A percentile compares a stretch with the other conserved stretches of the same genome.
Conservation (phyloP, 2,113 vertebrate species). For the Dromas ardeola region DNA sequence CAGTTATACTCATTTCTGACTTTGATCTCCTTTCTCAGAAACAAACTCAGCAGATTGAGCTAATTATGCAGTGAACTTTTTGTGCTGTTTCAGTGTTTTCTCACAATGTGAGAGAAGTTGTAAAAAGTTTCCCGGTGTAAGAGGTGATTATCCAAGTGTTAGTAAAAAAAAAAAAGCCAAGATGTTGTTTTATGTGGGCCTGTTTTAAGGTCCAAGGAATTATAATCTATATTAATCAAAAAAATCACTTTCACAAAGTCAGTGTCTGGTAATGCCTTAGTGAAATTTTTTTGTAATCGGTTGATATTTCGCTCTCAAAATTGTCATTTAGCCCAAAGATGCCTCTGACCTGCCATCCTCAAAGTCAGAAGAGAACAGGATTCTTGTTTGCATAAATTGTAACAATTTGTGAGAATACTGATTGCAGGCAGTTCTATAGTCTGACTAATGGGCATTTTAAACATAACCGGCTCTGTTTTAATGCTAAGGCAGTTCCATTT, state of each 20-base stretch:
- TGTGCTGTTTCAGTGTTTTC: not conserved
- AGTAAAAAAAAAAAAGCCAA: not conserved
- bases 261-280: not conserved
- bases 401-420: not conserved
- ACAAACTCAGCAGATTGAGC: not conserved
- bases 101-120: not conserved
- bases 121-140: not conserved
- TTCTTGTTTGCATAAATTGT: not conserved
- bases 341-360: not conserved
- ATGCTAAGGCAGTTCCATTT: not conserved
- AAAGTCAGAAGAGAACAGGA: not conserved
- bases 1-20: not conserved
- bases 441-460: not conserved
- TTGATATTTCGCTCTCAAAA: not conserved
- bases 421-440: not conserved
- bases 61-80: conserved; percentile 5
- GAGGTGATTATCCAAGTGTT: not conserved
- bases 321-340: not conserved
- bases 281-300: not conserved
- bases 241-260: not conserved
- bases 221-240: not conserved
- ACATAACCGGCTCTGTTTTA: not conserved
- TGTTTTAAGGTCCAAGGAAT: not conserved
- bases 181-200: not conserved
- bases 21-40: conserved; percentile 15